Percentiles rank a stretch among this genome's conserved stretches.
phyloP scores from a whole-genome alignment of 2,888 invertebrate genomes.

The Apotomis turbidana region DNA sequence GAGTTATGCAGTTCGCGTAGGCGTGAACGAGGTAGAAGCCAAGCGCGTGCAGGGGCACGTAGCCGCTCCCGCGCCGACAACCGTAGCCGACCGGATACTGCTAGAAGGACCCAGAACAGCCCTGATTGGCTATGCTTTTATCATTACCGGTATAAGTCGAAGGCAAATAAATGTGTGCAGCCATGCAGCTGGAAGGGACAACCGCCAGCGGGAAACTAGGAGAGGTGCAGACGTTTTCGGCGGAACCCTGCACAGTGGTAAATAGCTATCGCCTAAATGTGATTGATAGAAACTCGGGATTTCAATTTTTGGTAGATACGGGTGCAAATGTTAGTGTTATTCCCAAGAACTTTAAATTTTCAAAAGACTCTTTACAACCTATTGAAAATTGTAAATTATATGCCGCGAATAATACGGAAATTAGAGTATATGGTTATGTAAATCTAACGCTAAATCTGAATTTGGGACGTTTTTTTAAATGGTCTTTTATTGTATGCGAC shows the following conservation, averaged over 20 bases:
- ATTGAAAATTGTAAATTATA: conserved; percentile 34
- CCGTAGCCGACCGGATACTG: background rate
- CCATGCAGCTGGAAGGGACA: conserved; percentile 43
- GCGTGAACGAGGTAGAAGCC: too few species aligned
- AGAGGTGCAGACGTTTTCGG: conserved; percentile 25
- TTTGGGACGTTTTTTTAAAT: conserved; percentile 29
- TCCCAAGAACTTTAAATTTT: background rate
- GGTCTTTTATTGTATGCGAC: conserved; percentile 40
- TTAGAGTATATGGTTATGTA: conserved; percentile 39
- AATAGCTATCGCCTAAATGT: conserved; percentile 41
- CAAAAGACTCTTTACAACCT: background rate
- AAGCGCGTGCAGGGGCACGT: too few species aligned
- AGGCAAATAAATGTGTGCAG: conserved; percentile 35
- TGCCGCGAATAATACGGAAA: conserved; percentile 44
- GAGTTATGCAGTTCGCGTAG: too few species aligned
- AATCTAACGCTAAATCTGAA: conserved; percentile 36
- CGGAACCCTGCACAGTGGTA: conserved; percentile 25
- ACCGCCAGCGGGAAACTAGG: conserved; percentile 37
- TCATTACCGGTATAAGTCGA: conserved; percentile 38
- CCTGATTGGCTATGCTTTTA: conserved; percentile 43
- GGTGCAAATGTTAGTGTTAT: too few species aligned
- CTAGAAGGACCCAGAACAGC: background rate
- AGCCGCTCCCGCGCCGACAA: background rate
- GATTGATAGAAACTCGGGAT: conserved; percentile 27
- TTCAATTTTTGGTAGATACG: conserved; percentile 35